phyloP scores from a whole-genome alignment of 2,888 invertebrate genomes.

The Hedychridium roseum region DNA sequence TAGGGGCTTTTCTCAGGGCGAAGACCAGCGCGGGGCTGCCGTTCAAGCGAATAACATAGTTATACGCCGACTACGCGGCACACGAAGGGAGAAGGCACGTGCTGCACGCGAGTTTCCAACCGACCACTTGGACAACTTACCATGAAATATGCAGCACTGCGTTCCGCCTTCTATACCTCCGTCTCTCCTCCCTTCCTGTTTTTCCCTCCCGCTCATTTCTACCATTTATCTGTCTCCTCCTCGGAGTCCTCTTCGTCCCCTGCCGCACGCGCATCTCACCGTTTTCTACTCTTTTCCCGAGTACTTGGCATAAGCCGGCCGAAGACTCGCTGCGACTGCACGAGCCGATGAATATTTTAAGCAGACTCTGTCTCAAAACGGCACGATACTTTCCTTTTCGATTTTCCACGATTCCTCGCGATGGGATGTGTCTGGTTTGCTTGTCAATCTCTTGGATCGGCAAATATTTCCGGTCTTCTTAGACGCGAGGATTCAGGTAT shows the following conservation, averaged over 20 bases:
- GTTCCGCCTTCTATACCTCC: constrained; percentile 18
- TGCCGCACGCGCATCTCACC: constrained; percentile 4
- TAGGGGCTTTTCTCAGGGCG: too few species aligned
- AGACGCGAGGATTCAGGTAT: too few species aligned
- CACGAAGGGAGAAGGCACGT: constrained; percentile 27
- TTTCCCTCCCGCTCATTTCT: background rate
- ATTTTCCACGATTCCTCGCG: constrained; percentile 16
- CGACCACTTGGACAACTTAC: constrained; percentile 31
- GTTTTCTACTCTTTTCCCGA: background rate
- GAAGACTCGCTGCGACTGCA: constrained; percentile 26
- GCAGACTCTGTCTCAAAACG: constrained; percentile 11
- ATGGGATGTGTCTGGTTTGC: too few species aligned
- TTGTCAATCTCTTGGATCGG: too few species aligned
- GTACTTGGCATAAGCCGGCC: too few species aligned
- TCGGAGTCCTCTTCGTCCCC: constrained; percentile 4
- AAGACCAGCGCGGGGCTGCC: too few species aligned
- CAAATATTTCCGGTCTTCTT: too few species aligned
- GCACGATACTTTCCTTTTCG: constrained; percentile 16
- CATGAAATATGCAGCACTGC: constrained; percentile 41
- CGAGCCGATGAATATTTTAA: constrained; percentile 42
- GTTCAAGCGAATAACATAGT: too few species aligned
- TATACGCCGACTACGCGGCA: constrained; percentile 21
- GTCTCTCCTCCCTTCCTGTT: constrained; percentile 3
- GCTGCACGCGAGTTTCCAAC: constrained; percentile 29
- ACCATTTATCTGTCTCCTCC: background rate